Evolutionary conservation across 1,140 invertebrate species (phyloP).

Genomic region (Episyrphus balteatus): DNA sequence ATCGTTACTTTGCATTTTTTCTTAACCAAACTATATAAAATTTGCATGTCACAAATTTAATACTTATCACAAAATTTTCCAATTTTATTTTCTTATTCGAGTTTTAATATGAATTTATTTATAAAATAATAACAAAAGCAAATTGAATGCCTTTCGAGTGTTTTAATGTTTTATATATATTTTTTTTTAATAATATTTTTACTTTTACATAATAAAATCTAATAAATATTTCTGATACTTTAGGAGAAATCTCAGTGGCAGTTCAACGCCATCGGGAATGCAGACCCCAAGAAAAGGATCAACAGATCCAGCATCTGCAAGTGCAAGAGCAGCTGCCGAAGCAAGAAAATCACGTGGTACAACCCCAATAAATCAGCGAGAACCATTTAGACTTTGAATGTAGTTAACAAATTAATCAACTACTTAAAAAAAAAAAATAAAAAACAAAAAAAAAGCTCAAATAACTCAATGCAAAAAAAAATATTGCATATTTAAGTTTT

Average conservation of each 20-base stretch:
- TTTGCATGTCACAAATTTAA: too few relatives aligned
- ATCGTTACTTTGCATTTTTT: neutral
- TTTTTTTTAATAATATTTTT: too few relatives aligned
- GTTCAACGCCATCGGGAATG: constrained; percentile 34
- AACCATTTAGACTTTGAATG: constrained; percentile 53
- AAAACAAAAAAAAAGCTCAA: too few relatives aligned
- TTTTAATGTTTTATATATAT: neutral
- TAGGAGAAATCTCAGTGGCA: constrained; percentile 34
- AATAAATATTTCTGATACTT: neutral
- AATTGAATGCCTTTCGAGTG: neutral
- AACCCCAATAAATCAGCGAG: constrained; percentile 47
- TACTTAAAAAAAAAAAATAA: constrained; percentile 5
- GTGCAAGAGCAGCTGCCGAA: constrained; percentile 13
- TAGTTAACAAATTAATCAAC: constrained; percentile 7
- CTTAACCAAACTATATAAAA: too few relatives aligned
- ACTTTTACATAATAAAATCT: neutral
- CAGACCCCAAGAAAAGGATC: constrained; percentile 35
- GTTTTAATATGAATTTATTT: neutral
- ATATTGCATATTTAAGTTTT: too few relatives aligned
- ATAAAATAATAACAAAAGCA: neutral
- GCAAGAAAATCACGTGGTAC: constrained; percentile 40
- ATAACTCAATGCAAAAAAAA: too few relatives aligned
- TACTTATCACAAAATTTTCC: neutral
- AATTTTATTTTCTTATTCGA: neutral
- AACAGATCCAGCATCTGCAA: constrained; percentile 31